A percentile compares a stretch with the other conserved stretches of the same genome.
phyloP scores from a whole-genome alignment of 37 sponge, comb jelly and placozoan species.

The Halichondria panicea region DNA sequence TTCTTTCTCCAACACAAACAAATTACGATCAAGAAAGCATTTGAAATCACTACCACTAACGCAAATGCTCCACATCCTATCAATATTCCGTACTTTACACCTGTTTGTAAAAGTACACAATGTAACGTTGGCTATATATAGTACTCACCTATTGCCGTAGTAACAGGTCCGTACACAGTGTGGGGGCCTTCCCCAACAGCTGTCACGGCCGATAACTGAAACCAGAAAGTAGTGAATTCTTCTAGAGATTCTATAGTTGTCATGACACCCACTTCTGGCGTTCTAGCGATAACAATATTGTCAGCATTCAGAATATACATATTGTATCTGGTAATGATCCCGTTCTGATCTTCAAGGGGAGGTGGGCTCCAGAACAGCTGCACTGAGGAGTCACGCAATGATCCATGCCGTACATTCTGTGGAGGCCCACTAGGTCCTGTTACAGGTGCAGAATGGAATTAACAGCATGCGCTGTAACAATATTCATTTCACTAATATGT shows the following conservation, averaged over 20 bases:
- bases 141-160: background rate
- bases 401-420: too few species aligned
- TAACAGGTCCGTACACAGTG: background rate
- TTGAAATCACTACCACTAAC: too few species aligned
- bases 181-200: background rate
- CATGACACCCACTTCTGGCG: too few species aligned
- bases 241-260: background rate
- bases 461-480: too few species aligned
- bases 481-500: too few species aligned
- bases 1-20: background rate
- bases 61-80: too few species aligned
- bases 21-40: too few species aligned
- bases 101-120: too few species aligned
- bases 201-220: conserved; percentile 12
- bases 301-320: conserved; percentile 1
- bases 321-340: conserved; percentile 26
- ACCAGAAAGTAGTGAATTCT: conserved; percentile 10
- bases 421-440: too few species aligned
- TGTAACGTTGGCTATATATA: too few species aligned
- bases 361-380: conserved; percentile 38
- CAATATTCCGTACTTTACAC: too few species aligned
- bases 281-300: background rate
- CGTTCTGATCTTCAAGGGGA: conserved; percentile 23
- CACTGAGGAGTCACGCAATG: background rate
- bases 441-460: too few species aligned